phyloP scores from a whole-genome alignment of 2,113 vertebrate genomes.

The Xenopus laevis region DNA sequence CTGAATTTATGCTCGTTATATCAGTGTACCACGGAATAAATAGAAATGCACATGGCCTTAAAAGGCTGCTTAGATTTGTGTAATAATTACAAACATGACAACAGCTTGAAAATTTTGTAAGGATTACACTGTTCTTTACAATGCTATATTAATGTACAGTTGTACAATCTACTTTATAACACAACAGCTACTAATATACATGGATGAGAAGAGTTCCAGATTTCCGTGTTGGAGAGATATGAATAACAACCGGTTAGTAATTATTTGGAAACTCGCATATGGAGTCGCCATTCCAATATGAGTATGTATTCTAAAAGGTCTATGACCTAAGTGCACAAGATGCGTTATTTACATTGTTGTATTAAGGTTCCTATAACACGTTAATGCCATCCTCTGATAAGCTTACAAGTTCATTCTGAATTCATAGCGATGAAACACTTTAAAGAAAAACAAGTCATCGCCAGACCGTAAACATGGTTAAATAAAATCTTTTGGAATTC shows the following conservation, averaged over 20 bases:
- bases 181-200: constrained; percentile 38
- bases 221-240: constrained; percentile 24
- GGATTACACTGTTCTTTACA: constrained; percentile 23
- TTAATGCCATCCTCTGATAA: constrained; percentile 21
- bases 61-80: background rate
- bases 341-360: background rate
- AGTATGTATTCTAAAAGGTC: constrained; percentile 27
- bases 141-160: constrained; percentile 26
- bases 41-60: constrained; percentile 22
- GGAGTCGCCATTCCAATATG: background rate
- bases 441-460: constrained; percentile 54
- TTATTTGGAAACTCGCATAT: constrained; percentile 8
- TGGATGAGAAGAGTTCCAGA: constrained; percentile 8
- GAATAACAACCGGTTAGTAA: constrained; percentile 22
- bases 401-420: constrained; percentile 1
- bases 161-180: constrained; percentile 24
- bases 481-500: constrained; percentile 59
- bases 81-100: constrained; percentile 33
- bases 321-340: constrained; percentile 34
- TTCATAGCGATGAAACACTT: constrained; percentile 62
- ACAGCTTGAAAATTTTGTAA: constrained; percentile 11
- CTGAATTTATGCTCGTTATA: constrained; percentile 6
- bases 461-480: constrained; percentile 66
- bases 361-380: constrained; percentile 19
- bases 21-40: constrained; percentile 36